phyloP scores from a whole-genome alignment of 1,140 invertebrate species.

The Patella vulgata region DNA sequence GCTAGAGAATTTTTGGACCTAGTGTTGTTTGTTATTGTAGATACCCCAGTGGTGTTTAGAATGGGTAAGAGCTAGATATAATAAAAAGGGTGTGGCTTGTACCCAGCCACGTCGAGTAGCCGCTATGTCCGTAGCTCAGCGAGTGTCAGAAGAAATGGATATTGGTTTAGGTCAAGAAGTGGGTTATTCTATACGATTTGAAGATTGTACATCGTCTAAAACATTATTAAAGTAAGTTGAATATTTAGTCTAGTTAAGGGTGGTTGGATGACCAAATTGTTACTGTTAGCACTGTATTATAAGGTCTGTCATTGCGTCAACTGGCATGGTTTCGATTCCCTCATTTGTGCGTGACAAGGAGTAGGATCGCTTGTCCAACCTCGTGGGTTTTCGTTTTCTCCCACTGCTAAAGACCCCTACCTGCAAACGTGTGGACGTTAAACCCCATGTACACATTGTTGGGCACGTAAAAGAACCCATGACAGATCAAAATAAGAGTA shows the following conservation, averaged over 20 bases:
- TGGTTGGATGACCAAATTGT: neutral
- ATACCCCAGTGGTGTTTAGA: slow-evolving; percentile 90
- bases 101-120: slow-evolving; percentile 98
- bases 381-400: too few species aligned
- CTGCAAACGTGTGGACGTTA: too few species aligned
- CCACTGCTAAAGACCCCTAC: too few species aligned
- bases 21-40: too few species aligned
- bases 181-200: slow-evolving; percentile 99
- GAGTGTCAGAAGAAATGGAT: slow-evolving; percentile 99
- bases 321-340: neutral
- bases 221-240: slow-evolving; percentile 82
- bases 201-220: slow-evolving; percentile 96
- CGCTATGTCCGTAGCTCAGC: slow-evolving; percentile 97
- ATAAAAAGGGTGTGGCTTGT: slow-evolving; percentile 89
- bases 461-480: too few species aligned
- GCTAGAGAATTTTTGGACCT: too few species aligned
- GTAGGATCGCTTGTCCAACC: neutral
- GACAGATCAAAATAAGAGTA: too few species aligned
- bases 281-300: neutral
- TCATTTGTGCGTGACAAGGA: slow-evolving; percentile 2
- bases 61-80: slow-evolving; percentile 74
- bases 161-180: slow-evolving; percentile 96
- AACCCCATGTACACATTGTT: too few species aligned
- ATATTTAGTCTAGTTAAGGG: slow-evolving; percentile 1
- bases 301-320: neutral